Base-by-base conservation (phyloP, 2,888 invertebrate genomes). In the Tromatobia lineatoria region DNA sequence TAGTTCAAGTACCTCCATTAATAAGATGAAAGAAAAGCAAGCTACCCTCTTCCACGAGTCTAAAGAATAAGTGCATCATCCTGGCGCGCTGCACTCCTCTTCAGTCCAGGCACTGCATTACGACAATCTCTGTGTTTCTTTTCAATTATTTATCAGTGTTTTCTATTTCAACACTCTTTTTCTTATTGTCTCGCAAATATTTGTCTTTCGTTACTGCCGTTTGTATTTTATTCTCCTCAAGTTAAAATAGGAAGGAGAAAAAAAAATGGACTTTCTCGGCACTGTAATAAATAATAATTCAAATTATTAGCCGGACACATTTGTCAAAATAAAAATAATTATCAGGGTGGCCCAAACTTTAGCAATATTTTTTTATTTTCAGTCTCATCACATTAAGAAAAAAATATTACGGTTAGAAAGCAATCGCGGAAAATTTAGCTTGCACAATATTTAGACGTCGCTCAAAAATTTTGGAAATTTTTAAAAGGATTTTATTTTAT, bases 11-110 rank as follows among this genome's bases (percentile, higher is more conserved):
- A 69, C 80, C 82, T 71, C 85, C 83, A 87, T 87, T 87, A 87
- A 85, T 87, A 84, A 82, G 85, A 87, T 85, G 86, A 85, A 85
- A 87, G 85, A 70, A 82, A 81, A 76, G 78, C 20, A 20, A 71
- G 71, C 80, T 69, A 71, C 47, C 61, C 71, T 78, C 75, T 75
- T 38, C 38, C 20, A 10, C 61, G 11, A 15, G 18, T 38, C 38
- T 73, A 25, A 66, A 74, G 80, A 67, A 81, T 73, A 69, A 79
- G 82, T 86, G 81, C 83, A 85, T 83, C 79, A 57, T 86, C 78
- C 78, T 57, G 79, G 50, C 78, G 82, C 61, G 69, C 25, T 74
- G 47, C 61, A 74, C 42, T 15, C 38, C 45, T 57, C 38, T 69
- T 47, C 29, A 52, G n/a, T 20, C 25, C 38, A 15, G 25, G 18